These are phyloP conservation scores for Hyla sarda DNA, from an alignment of 2,113 vertebrate species.

Conservation along the genomic window DNA sequence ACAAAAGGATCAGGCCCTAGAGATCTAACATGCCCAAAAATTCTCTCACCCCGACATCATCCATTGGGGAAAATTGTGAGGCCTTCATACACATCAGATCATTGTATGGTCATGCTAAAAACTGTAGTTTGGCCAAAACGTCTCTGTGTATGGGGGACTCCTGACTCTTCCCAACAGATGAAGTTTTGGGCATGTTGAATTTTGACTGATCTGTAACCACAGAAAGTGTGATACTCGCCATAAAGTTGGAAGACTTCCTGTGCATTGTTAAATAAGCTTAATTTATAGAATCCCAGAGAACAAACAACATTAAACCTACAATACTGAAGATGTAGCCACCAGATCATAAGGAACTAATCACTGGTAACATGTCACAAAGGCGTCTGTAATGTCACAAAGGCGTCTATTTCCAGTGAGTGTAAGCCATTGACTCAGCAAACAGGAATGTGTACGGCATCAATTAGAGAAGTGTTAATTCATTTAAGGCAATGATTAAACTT, in stretches of 20 bases:
- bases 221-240: too few species aligned
- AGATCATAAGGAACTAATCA: constrained; percentile 2
- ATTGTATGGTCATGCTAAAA: too few species aligned
- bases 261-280: not conserved
- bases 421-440: constrained; percentile 4
- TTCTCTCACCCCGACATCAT: too few species aligned
- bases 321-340: not conserved
- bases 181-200: too few species aligned
- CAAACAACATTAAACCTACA: not conserved
- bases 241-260: not conserved
- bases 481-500: constrained; percentile 8
- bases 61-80: too few species aligned
- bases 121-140: too few species aligned
- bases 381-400: not conserved
- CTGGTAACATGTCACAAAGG: constrained; percentile 25
- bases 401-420: constrained; percentile 3
- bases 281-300: not conserved
- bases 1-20: too few species aligned
- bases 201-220: too few species aligned
- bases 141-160: too few species aligned
- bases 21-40: too few species aligned
- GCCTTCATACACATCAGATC: too few species aligned
- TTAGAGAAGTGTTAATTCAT: constrained; percentile 18
- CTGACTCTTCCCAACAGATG: too few species aligned
- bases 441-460: constrained; percentile 6